Conservation (phyloP, 1,140 invertebrate genomes). For the Heliconius hermathena region DNA sequence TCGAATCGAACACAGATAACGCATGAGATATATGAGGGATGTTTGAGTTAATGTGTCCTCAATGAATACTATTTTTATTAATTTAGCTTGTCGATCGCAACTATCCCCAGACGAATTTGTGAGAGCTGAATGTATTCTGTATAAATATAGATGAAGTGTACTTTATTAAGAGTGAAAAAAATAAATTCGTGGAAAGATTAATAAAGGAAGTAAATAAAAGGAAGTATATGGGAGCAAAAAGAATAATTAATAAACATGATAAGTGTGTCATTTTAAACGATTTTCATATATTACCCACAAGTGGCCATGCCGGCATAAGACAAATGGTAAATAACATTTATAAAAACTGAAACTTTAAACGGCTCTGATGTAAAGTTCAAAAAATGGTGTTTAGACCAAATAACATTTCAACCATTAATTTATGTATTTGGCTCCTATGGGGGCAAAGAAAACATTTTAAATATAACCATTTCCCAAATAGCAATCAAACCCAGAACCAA, state of each 20-base stretch:
- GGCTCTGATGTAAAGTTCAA: too few relatives aligned
- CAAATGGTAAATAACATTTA: slow-evolving; percentile 41
- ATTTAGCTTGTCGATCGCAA: slow-evolving; percentile 40
- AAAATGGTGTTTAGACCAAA: too few relatives aligned
- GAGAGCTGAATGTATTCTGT: slow-evolving; percentile 39
- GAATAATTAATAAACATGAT: slow-evolving; percentile 35
- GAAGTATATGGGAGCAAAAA: slow-evolving; percentile 30
- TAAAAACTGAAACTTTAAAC: too few relatives aligned
- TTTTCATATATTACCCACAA: slow-evolving; percentile 40
- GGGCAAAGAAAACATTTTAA: too few relatives aligned
- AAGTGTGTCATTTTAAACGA: slow-evolving; percentile 38
- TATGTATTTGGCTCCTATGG: too few relatives aligned
- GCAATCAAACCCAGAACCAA: not conserved
- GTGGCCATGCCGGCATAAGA: slow-evolving; percentile 40
- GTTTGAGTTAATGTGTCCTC: not conserved
- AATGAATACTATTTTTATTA: slow-evolving; percentile 36
- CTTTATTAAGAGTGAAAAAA: too few relatives aligned
- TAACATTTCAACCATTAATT: too few relatives aligned
- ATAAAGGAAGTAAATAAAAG: not conserved
- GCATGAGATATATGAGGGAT: too few relatives aligned
- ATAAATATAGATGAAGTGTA: too few relatives aligned
- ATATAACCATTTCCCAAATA: too few relatives aligned
- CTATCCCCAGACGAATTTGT: slow-evolving; percentile 32
- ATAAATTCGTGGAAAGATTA: too few relatives aligned
- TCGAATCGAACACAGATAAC: too few relatives aligned